Conservation (phyloP, 2,113 vertebrate genomes). For the Ardeotis arabs region DNA sequence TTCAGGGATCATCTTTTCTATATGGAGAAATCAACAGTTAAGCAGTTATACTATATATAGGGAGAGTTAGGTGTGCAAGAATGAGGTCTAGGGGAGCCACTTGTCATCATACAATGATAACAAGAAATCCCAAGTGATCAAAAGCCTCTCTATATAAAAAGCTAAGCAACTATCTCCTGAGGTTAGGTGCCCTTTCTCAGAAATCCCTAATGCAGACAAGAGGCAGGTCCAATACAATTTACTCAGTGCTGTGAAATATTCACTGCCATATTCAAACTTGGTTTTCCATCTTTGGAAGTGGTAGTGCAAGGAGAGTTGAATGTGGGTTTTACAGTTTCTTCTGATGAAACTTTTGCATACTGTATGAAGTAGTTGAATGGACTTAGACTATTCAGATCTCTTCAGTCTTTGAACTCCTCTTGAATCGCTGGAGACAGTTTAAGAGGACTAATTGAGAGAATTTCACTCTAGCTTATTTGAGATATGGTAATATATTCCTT, state of each 20-base stretch:
- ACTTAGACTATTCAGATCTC: neutral
- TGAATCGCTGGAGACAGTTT: neutral
- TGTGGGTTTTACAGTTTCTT: neutral
- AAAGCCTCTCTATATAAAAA: neutral
- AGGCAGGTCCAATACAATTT: neutral
- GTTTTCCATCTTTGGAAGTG: neutral
- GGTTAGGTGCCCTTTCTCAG: neutral
- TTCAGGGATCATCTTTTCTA: neutral
- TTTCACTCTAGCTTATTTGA: neutral
- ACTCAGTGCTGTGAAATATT: neutral
- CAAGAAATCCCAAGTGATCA: neutral
- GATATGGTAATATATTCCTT: neutral
- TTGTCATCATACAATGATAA: neutral
- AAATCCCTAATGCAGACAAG: neutral
- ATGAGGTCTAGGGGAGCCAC: neutral
- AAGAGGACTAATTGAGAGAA: neutral
- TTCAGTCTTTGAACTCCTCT: neutral
- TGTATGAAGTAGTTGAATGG: neutral
- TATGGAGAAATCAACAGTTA: neutral
- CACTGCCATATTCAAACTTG: neutral
- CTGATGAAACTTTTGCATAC: neutral
- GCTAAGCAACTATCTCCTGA: neutral
- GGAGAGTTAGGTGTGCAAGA: neutral
- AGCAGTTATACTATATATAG: neutral
- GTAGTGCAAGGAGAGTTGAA: neutral